These are phyloP conservation scores for Ictalurus furcatus DNA, from an alignment of 2,113 vertebrate genomes.

Conservation along the genomic window DNA sequence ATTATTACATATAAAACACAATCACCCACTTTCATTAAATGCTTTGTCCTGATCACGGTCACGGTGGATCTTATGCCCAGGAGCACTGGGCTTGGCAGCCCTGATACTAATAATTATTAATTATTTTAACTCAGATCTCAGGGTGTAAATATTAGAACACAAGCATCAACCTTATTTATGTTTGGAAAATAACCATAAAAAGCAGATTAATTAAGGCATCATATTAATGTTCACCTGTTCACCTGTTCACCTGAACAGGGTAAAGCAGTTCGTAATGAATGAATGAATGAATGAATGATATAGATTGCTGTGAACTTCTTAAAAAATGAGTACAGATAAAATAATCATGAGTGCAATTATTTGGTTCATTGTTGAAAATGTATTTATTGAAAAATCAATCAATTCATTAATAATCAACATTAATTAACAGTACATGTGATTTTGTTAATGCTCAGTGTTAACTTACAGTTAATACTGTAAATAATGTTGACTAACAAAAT, in stretches of 20 bases:
- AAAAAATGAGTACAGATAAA: background rate
- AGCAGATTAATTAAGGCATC: background rate
- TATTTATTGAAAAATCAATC: background rate
- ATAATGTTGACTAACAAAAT: background rate
- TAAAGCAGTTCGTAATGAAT: background rate
- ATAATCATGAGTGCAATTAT: background rate
- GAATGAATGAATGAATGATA: background rate
- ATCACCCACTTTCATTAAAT: background rate
- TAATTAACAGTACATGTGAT: background rate
- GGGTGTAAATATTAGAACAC: background rate
- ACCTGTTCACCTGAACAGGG: background rate
- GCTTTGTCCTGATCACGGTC: background rate
- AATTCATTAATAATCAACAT: background rate
- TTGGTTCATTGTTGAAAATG: background rate
- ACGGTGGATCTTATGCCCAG: background rate
- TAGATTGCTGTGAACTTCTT: background rate
- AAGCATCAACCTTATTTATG: background rate
- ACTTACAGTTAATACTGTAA: background rate
- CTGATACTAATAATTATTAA: background rate
- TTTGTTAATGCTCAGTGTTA: background rate
- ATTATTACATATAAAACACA: slow-evolving; percentile 36
- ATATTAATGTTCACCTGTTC: background rate
- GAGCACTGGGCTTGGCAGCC: background rate
- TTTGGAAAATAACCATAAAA: background rate
- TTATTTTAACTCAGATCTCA: background rate